These are phyloP conservation scores for Brachionus sp. DNA, from an alignment of 1,140 invertebrate genomes.

Conservation along the genomic window DNA sequence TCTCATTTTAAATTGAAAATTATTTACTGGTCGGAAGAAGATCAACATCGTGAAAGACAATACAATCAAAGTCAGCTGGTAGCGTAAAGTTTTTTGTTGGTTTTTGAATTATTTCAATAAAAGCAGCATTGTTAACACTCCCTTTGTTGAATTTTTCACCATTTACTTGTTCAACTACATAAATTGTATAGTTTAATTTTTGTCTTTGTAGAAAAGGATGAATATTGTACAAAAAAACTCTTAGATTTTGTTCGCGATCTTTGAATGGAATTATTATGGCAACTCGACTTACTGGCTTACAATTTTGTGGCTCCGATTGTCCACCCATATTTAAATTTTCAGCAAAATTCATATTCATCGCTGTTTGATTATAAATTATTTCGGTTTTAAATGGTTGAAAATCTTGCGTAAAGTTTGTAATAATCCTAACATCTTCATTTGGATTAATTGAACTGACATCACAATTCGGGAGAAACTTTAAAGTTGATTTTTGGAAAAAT, in stretches of 20 bases:
- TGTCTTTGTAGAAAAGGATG: slow-evolving; percentile 82
- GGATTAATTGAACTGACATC: not conserved
- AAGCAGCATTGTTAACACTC: slow-evolving; percentile 77
- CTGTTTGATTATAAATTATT: not conserved
- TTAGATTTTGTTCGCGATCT: slow-evolving; percentile 74
- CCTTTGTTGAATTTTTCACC: slow-evolving; percentile 78
- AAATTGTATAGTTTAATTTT: slow-evolving; percentile 80
- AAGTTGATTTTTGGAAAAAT: too few species aligned
- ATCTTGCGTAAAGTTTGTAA: not conserved
- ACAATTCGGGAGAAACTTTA: not conserved
- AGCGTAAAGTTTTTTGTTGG: slow-evolving; percentile 54
- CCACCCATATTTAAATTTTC: not conserved
- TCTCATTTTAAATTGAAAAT: too few species aligned
- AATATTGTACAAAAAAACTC: slow-evolving; percentile 76
- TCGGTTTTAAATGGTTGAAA: not conserved
- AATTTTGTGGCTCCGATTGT: not conserved
- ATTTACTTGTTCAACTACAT: slow-evolving; percentile 77
- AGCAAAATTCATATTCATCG: not conserved
- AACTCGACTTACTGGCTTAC: slow-evolving; percentile 57
- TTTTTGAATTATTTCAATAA: slow-evolving; percentile 66
- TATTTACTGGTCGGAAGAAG: slow-evolving; percentile 76
- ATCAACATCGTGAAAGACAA: slow-evolving; percentile 90
- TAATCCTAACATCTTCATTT: not conserved
- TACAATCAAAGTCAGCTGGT: slow-evolving; percentile 68
- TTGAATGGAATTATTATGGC: slow-evolving; percentile 84